Conservation (phyloP, 2,113 vertebrate genomes). For the Podarcis muralis region DNA sequence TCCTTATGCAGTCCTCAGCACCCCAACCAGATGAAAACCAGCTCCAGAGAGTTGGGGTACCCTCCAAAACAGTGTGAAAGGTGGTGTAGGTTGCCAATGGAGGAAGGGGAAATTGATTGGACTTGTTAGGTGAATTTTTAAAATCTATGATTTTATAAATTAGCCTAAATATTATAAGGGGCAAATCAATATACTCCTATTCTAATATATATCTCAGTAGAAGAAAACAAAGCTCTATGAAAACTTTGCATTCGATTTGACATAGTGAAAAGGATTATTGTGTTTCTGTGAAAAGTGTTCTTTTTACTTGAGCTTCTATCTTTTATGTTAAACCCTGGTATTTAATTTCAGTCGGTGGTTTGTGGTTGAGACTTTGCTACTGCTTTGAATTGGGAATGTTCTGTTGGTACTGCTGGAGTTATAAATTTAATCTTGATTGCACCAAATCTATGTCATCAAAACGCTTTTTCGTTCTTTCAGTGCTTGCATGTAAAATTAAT, state of each 20-base stretch:
- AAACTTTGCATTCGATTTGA: constrained; percentile 6
- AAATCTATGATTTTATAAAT: not conserved
- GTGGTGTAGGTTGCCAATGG: too few relatives aligned
- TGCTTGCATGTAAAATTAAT: not conserved
- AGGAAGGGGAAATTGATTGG: too few relatives aligned
- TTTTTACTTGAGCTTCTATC: constrained; percentile 1
- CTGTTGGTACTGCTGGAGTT: not conserved
- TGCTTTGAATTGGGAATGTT: not conserved
- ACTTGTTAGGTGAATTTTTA: not conserved
- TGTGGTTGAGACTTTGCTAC: not conserved
- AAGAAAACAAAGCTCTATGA: not conserved
- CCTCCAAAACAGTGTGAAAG: too few relatives aligned
- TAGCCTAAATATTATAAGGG: not conserved
- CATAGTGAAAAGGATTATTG: not conserved
- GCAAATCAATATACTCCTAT: not conserved
- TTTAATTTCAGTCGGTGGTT: constrained; percentile 3
- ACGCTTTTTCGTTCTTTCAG: not conserved
- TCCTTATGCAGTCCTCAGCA: too few relatives aligned
- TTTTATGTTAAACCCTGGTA: constrained; percentile 12
- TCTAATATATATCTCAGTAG: not conserved
- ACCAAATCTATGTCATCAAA: not conserved
- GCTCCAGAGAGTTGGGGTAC: too few relatives aligned
- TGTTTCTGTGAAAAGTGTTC: constrained; percentile 24
- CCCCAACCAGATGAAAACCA: too few relatives aligned
- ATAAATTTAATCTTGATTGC: not conserved